Evolutionary conservation across 2,888 invertebrate species (phyloP).

Genomic region (Drosophila diplacantha): DNA sequence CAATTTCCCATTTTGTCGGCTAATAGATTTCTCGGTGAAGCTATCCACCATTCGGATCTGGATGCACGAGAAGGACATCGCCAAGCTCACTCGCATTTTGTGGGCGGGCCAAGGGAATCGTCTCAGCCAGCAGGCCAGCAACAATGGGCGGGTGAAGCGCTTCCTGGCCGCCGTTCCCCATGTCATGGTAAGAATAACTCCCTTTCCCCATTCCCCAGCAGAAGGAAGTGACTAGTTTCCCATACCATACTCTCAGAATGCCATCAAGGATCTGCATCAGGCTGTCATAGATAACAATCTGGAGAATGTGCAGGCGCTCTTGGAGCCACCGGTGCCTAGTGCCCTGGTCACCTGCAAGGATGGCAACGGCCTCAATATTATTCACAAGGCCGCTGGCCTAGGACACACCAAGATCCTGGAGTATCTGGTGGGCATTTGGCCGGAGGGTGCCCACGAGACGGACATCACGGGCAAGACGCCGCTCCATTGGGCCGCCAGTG

Average conservation of each 20-base stretch:
- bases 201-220: not conserved
- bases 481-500: slow-evolving; percentile 90
- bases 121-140: slow-evolving; percentile 89
- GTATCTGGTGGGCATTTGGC: slow-evolving; percentile 84
- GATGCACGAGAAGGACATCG: slow-evolving; percentile 95
- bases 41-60: slow-evolving; percentile 95
- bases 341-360: slow-evolving; percentile 88
- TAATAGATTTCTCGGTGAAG: slow-evolving; percentile 86
- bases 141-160: slow-evolving; percentile 87
- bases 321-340: slow-evolving; percentile 84
- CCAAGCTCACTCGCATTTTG: slow-evolving; percentile 89
- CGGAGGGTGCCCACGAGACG: slow-evolving; percentile 83
- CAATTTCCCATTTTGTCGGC: slow-evolving; percentile 32
- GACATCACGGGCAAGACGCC: slow-evolving; percentile 93
- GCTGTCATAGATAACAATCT: slow-evolving; percentile 88
- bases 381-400: slow-evolving; percentile 93
- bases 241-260: slow-evolving; percentile 81
- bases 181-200: slow-evolving; percentile 85
- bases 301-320: slow-evolving; percentile 83
- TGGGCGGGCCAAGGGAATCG: slow-evolving; percentile 94
- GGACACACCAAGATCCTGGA: slow-evolving; percentile 87
- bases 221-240: not conserved
- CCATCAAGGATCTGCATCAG: slow-evolving; percentile 88
- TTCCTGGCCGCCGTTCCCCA: slow-evolving; percentile 96
- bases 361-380: slow-evolving; percentile 87